phyloP scores from a whole-genome alignment of 2,797 vertebrate genomes.

The Amniataba percoides region DNA sequence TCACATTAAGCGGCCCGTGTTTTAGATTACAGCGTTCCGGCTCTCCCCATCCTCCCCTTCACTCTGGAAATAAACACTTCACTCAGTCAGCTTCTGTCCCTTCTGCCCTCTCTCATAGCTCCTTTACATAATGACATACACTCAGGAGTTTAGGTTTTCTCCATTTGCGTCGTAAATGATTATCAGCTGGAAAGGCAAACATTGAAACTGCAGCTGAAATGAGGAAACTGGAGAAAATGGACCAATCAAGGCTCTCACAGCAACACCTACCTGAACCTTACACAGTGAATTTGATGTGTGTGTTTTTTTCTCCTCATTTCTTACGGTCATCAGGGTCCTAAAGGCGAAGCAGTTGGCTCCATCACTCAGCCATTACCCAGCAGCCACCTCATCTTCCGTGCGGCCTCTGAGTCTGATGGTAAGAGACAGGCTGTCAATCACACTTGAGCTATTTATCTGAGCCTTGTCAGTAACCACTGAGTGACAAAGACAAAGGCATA shows the following conservation, averaged over 20 bases:
- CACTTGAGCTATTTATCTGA: conserved; percentile 5
- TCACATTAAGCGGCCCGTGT: conserved; percentile 39
- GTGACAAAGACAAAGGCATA: background rate
- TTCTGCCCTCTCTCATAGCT: conserved; percentile 3
- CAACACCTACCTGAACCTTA: background rate
- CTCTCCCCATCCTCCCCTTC: conserved; percentile 25
- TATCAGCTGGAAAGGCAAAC: background rate
- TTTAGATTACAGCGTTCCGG: conserved; percentile 11
- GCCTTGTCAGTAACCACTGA: background rate
- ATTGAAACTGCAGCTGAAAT: background rate
- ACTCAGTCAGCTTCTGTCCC: conserved; percentile 18
- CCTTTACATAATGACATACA: conserved; percentile 39
- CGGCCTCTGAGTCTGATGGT: conserved; percentile 98
- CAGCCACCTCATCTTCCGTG: conserved; percentile 98
- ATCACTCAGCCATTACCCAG: conserved; percentile 98
- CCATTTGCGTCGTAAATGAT: conserved; percentile 28
- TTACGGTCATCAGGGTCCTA: conserved; percentile 89
- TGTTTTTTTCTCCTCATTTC: conserved; percentile 5
- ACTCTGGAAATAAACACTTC: conserved; percentile 54
- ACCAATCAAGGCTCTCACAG: background rate
- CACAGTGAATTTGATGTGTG: background rate
- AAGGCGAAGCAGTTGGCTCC: conserved; percentile 97
- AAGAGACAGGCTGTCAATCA: conserved; percentile 69
- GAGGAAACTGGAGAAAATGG: background rate
- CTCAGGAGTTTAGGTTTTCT: background rate